Base-by-base conservation (phyloP, 37 sponge, comb jelly and placozoan species). In the Oscarella lobularis region DNA sequence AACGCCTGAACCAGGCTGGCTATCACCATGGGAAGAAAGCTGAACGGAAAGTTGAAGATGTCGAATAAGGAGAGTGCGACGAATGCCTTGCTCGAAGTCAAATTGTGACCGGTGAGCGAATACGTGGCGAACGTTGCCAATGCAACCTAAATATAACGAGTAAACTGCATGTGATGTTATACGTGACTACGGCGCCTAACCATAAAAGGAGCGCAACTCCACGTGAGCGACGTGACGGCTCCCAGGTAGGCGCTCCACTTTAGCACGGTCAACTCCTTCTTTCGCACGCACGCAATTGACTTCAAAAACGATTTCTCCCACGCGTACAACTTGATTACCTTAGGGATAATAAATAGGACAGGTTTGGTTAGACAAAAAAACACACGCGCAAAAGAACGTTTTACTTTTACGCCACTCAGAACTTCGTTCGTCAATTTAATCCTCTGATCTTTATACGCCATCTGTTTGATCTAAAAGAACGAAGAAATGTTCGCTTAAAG, bases 301-400 rank as follows among this genome's bases (percentile, higher is more conserved):
- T 77, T 73, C 70, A 81, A 76, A 71, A 85, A 87, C 39, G 87
- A 83, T n/a, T 81, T 78, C 84, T 98, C 99, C 99, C 99, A 98
- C 0, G 95, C 94, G 74, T 98, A 93, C 68, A 98, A 78, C 75
- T 98, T 98, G 77, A 98, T 94, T 48, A 98, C 99, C 84, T 92
- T 29, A 35, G 33, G 31, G 33, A 68, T 4, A 68, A 5, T 29
- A 68, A 30, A 68, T 30, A 68, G 29, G 4, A 68, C 4, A 14
- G 71, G 29, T n/a, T n/a, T n/a, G n/a, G n/a, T n/a, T n/a, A n/a
- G 71, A 68, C 5, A 29, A 14, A 5, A n/a, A n/a, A 34, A 68
- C 33, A 4, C 71, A 34, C 35, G 35, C 6, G 4, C 67, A 32
- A 77, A 60, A 31, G 73, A 14, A n/a, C n/a, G n/a, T n/a, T n/a